These are phyloP conservation scores for Petrosia ficiformis DNA, from an alignment of 37 sponge, comb jelly and placozoan genomes.

Conservation along the genomic window DNA sequence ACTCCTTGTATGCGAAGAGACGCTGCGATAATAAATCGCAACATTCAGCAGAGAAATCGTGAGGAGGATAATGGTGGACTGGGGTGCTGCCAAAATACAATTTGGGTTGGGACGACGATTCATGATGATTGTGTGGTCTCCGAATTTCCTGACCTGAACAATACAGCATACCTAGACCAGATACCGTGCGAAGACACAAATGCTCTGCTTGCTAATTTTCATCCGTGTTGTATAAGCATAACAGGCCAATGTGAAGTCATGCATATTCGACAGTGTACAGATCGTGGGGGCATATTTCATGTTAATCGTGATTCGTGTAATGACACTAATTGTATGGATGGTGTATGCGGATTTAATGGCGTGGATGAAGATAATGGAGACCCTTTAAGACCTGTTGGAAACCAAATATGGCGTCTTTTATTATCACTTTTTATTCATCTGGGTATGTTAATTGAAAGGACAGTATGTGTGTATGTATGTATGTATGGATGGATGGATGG, in stretches of 20 bases:
- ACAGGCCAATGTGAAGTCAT: slow-evolving; percentile 74
- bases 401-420: slow-evolving; percentile 89
- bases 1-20: slow-evolving; percentile 95
- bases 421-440: slow-evolving; percentile 80
- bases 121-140: slow-evolving; percentile 12
- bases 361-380: slow-evolving; percentile 1
- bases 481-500: too few relatives aligned
- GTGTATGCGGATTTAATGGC: slow-evolving; percentile 86
- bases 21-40: slow-evolving; percentile 50
- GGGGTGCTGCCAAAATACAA: slow-evolving; percentile 54
- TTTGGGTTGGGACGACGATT: slow-evolving; percentile 33
- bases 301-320: slow-evolving; percentile 46
- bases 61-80: slow-evolving; percentile 7
- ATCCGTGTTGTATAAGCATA: slow-evolving; percentile 86
- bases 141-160: neutral
- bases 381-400: slow-evolving; percentile 45
- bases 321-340: slow-evolving; percentile 82
- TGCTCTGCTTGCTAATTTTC: slow-evolving; percentile 36
- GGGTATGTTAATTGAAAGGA: too few relatives aligned
- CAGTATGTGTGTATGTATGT: too few relatives aligned
- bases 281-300: slow-evolving; percentile 65
- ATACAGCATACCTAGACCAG: neutral
- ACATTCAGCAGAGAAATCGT: slow-evolving; percentile 17
- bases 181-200: neutral
- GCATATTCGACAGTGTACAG: slow-evolving; percentile 56